Conservation (phyloP, 23 tunicate genomes). For the Diplosoma virens region DNA sequence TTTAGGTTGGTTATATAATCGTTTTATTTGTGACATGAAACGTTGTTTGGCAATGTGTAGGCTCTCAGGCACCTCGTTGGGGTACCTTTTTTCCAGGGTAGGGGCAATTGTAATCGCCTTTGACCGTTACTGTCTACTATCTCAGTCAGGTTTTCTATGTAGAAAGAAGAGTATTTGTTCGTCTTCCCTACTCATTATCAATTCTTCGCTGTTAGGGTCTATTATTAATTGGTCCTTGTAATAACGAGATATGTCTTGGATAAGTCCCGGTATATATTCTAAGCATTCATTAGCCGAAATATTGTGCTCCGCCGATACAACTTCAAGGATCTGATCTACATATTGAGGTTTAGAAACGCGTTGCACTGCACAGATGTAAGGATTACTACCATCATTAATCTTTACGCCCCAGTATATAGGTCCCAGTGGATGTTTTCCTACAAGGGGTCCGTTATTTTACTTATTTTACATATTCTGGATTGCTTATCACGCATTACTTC, state of each 20-base stretch:
- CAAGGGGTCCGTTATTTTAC: neutral
- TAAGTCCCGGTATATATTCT: neutral
- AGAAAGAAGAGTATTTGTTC: neutral
- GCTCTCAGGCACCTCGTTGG: neutral
- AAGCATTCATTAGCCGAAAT: neutral
- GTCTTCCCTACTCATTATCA: neutral
- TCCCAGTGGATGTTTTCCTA: neutral
- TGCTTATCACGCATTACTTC: too few relatives aligned
- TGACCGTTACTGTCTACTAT: neutral
- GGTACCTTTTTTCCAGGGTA: conserved; percentile 20
- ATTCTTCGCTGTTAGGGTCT: neutral
- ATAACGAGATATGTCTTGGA: neutral
- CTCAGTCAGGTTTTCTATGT: neutral
- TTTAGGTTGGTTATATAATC: neutral
- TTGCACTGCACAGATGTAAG: neutral
- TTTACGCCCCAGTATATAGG: neutral
- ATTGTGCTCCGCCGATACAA: neutral
- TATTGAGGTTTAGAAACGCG: neutral
- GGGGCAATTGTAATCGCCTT: neutral
- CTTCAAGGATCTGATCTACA: neutral
- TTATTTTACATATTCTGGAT: too few relatives aligned
- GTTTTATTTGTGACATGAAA: neutral
- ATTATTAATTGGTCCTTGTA: neutral
- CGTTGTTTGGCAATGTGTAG: neutral
- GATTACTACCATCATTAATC: neutral